Evolutionary conservation across 1,140 invertebrate species (phyloP).

Genomic region (Neodiprion fabricii): DNA sequence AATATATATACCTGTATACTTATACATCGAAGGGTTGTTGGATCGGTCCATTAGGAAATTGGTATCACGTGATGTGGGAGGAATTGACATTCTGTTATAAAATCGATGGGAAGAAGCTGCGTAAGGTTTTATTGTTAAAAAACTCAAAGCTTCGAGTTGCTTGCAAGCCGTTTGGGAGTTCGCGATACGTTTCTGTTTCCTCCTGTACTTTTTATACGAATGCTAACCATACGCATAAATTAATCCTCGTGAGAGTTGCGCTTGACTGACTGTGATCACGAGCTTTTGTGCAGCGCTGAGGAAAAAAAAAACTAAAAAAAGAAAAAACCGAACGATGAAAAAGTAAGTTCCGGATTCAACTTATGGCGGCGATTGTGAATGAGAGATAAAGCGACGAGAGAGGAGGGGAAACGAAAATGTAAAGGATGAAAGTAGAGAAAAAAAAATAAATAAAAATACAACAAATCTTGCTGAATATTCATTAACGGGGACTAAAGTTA

Average conservation of each 20-base stretch:
- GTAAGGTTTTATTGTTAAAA: too few relatives aligned
- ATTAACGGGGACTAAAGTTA: not conserved
- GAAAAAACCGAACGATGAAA: not conserved
- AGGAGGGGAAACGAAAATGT: not conserved
- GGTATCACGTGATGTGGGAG: not conserved
- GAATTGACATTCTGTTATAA: not conserved
- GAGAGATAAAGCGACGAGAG: not conserved
- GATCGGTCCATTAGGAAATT: not conserved
- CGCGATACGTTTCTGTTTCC: too few relatives aligned
- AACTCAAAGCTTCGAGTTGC: too few relatives aligned
- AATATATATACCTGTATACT: too few relatives aligned
- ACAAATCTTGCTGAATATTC: not conserved
- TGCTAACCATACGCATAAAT: not conserved
- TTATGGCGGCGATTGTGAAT: not conserved
- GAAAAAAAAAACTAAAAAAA: not conserved
- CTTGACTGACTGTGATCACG: not conserved
- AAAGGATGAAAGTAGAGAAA: not conserved
- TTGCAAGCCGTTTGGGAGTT: too few relatives aligned
- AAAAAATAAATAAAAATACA: not conserved
- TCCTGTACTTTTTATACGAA: too few relatives aligned
- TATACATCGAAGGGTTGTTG: too few relatives aligned
- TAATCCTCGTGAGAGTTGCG: not conserved
- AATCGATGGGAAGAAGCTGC: too few relatives aligned
- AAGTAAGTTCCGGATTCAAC: not conserved
- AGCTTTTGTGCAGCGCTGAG: not conserved